phyloP scores from a whole-genome alignment of 2,113 vertebrate genomes.

The Paramormyrops kingsleyae region DNA sequence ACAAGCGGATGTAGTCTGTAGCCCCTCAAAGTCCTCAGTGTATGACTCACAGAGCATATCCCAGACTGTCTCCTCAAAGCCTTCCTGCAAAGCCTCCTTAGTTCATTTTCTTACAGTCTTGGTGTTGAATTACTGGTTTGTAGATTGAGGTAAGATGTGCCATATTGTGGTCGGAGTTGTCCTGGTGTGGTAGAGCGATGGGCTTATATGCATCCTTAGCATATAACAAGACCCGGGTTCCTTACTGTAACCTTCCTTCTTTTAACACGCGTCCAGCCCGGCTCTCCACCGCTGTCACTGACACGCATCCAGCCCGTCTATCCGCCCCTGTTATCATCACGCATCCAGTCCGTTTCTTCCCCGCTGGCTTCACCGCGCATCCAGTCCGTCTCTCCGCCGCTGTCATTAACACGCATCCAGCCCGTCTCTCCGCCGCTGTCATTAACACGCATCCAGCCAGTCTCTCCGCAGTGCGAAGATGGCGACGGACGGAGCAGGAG shows the following conservation, averaged over 20 bases:
- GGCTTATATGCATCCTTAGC: neutral
- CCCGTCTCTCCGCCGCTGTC: neutral
- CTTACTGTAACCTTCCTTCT: neutral
- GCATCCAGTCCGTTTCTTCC: neutral
- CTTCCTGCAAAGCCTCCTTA: neutral
- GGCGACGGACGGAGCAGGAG: constrained; percentile 4
- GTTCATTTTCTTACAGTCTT: neutral
- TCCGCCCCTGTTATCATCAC: neutral
- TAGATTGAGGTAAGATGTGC: neutral
- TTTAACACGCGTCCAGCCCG: neutral
- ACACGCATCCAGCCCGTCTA: neutral
- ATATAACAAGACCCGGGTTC: neutral
- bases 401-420: neutral
- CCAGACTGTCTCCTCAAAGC: neutral
- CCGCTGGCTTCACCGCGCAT: neutral
- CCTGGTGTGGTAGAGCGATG: neutral
- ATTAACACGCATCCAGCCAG: neutral
- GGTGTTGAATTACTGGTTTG: neutral
- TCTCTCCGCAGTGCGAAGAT: constrained; percentile 4
- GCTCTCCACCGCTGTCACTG: neutral
- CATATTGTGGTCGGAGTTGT: neutral
- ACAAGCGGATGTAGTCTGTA: neutral
- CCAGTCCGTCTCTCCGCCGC: neutral
- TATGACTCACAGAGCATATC: neutral
- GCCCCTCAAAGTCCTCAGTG: neutral